Evolutionary conservation across 2,113 vertebrate species (phyloP), one percentile per base, ranked within the genome.

Genomic region (Lonchura striata): DNA sequence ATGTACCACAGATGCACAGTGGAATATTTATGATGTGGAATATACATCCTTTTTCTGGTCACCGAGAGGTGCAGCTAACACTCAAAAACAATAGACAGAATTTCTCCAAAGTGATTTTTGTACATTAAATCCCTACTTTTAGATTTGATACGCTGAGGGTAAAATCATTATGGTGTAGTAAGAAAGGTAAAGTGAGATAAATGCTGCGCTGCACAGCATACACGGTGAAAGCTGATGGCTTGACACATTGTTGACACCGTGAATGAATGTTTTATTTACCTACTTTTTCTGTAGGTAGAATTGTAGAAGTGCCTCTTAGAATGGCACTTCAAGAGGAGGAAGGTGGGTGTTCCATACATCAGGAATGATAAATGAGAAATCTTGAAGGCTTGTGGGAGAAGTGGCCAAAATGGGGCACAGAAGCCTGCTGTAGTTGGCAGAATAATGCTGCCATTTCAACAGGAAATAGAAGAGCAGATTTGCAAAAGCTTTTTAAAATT

Each of bases 251-350:
- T 87, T 92, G 57, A 59, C 33, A 35, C 22, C 42, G 52, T 74
- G 90, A 47, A 86, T 12, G 24, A 63, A 46, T 94, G 65, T 71
- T 96, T 92, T 91, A 95, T 92, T 90, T 96, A 92, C 95, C 92
- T 94, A 19, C 94, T 95, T 65, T 79, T 96, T 95, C 92, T 94
- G 94, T 95, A 87, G 94, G 82, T 95, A 56, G 11, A 68, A 44
- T 96, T 96, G 94, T 87, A 94, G 95, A 95, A 93, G 81, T 96
- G 90, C 78, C 82, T 93, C 84, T 94, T 96, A 93, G 84, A 84
- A 90, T 90, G 87, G 82, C 74, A 95, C 90, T 76, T 91, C 61
- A 82, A 37, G 94, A 87, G 70, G 69, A 94, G 66, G 82, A 96
- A 88, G 96, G 94, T 77, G 54, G 88, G 60, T 92, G 33, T 86